Evolutionary conservation across 2,888 invertebrate genomes (phyloP), one percentile per base, ranked within the genome.

Genomic region (Isoperla grammatica): DNA sequence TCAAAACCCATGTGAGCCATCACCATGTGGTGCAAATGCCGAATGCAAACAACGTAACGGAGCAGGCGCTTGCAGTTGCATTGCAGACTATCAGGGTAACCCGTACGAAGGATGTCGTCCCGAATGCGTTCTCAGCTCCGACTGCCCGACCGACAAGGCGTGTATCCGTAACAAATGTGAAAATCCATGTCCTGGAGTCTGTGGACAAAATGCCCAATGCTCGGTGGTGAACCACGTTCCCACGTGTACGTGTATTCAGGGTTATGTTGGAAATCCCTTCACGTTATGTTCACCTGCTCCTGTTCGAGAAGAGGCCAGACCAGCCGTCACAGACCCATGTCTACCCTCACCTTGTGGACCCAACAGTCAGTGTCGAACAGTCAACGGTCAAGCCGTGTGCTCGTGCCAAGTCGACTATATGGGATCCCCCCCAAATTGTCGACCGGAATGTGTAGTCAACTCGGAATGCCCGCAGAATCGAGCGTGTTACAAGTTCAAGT

Each of bases 21-120:
- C 90, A 35, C 92, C 92, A 1, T 94, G 94, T 71, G 94, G 93
- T 39, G 76, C 87, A 1, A 94, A 93, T 72, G 90, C 93, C 1
- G 76, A 88, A 70, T 87, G 90, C 74, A 84, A 80, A 68, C 83
- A 87, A 72, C 80, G 85, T 63, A 87, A 89, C 67, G 88, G 86
- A 39, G 88, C 86, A 23, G 90, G 90, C 19, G 83, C 89, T 56
- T 92, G 91, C 71, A 82, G 83, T 42, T 93, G 91, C 69, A 82
- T 90, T 63, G 82, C 85, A 68, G 88, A 88, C 67, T 90, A 90
- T 71, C 84, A 84, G 70, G 92, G 92, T 58, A 90, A 91, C 75
- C 91, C 92, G 2, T 90, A 90, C 68, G 88, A 89, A 73, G 87
- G 87, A 45, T 91, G 93, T 69, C 81, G 90, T 65, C 92, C 92